phyloP scores from a whole-genome alignment of 2,797 vertebrate genomes.

The Eulemur mongoz region DNA sequence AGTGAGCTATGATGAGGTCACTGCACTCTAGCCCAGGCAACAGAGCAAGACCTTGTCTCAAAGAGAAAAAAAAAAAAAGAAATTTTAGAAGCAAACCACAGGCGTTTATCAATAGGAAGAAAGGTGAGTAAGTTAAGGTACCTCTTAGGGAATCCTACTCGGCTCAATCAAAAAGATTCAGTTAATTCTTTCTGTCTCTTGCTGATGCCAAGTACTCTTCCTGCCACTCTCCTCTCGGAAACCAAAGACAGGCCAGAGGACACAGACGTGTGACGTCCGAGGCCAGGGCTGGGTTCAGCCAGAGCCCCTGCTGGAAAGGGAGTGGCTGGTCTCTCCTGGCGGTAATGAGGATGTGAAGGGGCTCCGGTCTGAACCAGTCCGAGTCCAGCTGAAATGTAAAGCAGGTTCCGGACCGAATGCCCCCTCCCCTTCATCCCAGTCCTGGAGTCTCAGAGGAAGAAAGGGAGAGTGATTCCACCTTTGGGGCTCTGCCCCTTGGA shows the following conservation, averaged over 20 bases:
- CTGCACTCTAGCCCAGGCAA: background rate
- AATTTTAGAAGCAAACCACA: background rate
- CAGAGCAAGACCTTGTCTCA: background rate
- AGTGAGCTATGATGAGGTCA: background rate
- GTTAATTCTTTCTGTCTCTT: background rate
- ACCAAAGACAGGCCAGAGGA: background rate
- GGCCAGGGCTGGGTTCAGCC: constrained; percentile 36
- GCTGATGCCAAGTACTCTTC: background rate
- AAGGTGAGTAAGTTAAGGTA: background rate
- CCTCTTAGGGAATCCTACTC: background rate
- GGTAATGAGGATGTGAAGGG: constrained; percentile 64
- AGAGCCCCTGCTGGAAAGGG: background rate
- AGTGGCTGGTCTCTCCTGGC: constrained; percentile 49
- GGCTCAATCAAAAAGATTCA: background rate
- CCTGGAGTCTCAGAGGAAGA: constrained; percentile 12
- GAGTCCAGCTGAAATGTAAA: constrained; percentile 67
- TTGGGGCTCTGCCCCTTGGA: background rate
- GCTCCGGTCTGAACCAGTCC: constrained; percentile 71
- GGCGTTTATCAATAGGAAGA: background rate
- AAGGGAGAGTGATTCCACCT: constrained; percentile 30
- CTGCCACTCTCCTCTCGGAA: background rate
- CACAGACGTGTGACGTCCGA: background rate
- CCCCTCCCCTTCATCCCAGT: background rate
- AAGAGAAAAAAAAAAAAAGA: background rate
- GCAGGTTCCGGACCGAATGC: constrained; percentile 46